A percentile compares a stretch with the other conserved stretches of the same genome.
Conservation (phyloP, 37 sponge, comb jelly and placozoan genomes). For the Hormiphora californensis region DNA sequence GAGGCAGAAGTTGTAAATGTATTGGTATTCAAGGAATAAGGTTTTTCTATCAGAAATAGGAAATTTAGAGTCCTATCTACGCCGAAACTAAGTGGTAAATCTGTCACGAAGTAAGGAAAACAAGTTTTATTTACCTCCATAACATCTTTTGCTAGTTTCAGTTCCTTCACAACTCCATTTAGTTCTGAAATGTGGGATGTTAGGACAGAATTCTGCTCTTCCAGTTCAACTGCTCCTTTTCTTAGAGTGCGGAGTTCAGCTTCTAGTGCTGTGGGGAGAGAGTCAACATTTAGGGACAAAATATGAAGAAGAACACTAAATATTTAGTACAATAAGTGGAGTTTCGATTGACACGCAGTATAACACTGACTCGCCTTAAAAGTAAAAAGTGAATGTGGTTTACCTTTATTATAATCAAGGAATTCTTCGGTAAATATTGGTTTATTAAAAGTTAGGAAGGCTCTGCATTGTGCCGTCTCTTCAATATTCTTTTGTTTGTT, state of each 20-base stretch:
- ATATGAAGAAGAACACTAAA: too few relatives aligned
- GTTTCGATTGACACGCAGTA: too few relatives aligned
- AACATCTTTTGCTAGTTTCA: neutral
- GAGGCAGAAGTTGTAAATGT: neutral
- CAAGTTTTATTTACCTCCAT: slow-evolving; percentile 47
- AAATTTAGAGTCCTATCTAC: neutral
- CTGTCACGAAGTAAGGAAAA: too few relatives aligned
- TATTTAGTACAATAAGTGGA: too few relatives aligned
- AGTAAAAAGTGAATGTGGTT: too few relatives aligned
- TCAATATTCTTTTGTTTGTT: slow-evolving; percentile 3
- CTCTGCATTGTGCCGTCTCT: neutral
- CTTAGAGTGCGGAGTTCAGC: slow-evolving; percentile 20
- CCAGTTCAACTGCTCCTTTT: slow-evolving; percentile 47
- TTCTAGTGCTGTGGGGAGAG: slow-evolving; percentile 49
- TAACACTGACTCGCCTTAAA: too few relatives aligned
- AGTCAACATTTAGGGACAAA: too few relatives aligned
- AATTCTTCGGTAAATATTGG: slow-evolving; percentile 48
- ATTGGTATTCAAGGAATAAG: neutral
- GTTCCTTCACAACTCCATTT: slow-evolving; percentile 19
- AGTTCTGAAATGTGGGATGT: slow-evolving; percentile 36
- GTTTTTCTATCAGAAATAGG: neutral
- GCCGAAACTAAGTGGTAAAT: neutral
- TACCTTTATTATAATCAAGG: slow-evolving; percentile 36
- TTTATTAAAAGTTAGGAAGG: slow-evolving; percentile 17
- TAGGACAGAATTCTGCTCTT: slow-evolving; percentile 30